phyloP scores from a whole-genome alignment of 2,888 invertebrate species.

The Philonicus albiceps region DNA sequence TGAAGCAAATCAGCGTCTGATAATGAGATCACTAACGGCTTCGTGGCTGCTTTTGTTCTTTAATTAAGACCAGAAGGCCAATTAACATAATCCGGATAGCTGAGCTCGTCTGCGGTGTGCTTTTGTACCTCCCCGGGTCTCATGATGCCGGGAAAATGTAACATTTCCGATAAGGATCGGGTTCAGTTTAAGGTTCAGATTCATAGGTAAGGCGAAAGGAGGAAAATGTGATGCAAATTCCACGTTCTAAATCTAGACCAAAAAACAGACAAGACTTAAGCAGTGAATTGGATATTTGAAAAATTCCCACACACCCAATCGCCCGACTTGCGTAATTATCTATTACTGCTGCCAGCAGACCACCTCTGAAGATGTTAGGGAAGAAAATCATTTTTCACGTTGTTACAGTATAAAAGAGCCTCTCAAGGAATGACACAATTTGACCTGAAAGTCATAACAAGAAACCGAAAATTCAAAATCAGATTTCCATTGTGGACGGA shows the following conservation, averaged over 20 bases:
- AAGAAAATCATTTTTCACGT: slow-evolving; percentile 28
- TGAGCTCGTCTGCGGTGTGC: background rate
- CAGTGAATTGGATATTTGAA: background rate
- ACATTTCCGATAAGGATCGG: background rate
- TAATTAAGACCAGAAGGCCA: slow-evolving; percentile 23
- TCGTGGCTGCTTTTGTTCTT: slow-evolving; percentile 26
- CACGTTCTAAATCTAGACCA: background rate
- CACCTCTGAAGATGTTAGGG: slow-evolving; percentile 14
- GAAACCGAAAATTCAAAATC: slow-evolving; percentile 26
- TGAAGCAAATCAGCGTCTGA: slow-evolving; percentile 24
- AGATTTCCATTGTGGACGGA: slow-evolving; percentile 22
- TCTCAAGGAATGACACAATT: slow-evolving; percentile 31
- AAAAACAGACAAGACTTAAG: background rate
- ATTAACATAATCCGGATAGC: slow-evolving; percentile 20
- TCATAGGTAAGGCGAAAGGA: background rate
- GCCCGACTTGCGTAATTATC: background rate
- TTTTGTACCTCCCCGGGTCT: background rate
- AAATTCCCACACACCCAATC: slow-evolving; percentile 3
- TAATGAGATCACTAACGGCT: slow-evolving; percentile 34
- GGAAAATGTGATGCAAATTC: background rate
- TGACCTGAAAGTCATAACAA: slow-evolving; percentile 39
- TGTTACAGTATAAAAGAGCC: slow-evolving; percentile 15
- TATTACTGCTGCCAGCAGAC: background rate
- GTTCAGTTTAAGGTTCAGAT: background rate
- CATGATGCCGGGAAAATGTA: background rate